These are phyloP conservation scores for Todiramphus saurophagus DNA, from an alignment of 2,113 vertebrate species.

Conservation along the genomic window DNA sequence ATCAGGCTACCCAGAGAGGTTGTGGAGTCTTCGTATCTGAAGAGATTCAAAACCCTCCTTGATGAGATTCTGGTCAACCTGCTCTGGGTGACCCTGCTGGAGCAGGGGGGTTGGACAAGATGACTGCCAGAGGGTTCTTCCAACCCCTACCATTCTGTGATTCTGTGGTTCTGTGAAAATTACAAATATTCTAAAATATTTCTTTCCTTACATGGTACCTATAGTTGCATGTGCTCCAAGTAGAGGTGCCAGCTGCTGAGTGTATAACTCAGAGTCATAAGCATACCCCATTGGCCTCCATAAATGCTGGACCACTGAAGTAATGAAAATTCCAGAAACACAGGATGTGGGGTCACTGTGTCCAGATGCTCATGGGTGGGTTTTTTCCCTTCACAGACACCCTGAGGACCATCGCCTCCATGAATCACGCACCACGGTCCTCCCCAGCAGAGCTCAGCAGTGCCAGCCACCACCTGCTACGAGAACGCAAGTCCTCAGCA, in stretches of 20 bases:
- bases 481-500: slow-evolving; percentile 85
- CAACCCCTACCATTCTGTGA: neutral
- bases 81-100: neutral
- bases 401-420: slow-evolving; percentile 76
- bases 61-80: neutral
- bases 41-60: neutral
- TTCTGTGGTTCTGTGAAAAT: neutral
- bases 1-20: neutral
- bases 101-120: neutral
- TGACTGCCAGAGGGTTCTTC: neutral
- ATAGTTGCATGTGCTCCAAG: neutral
- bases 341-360: rapidly evolving
- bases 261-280: neutral
- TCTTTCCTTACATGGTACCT: neutral
- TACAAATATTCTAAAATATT: neutral
- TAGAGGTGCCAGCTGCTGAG: neutral
- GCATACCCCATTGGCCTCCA: neutral
- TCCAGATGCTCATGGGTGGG: rapidly evolving
- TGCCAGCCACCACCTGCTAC: slow-evolving; percentile 81
- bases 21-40: neutral
- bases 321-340: neutral
- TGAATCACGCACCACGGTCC: slow-evolving; percentile 83
- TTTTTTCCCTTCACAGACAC: slow-evolving; percentile 76
- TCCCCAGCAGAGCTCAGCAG: slow-evolving; percentile 84
- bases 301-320: neutral